Conservation (phyloP, 1,140 invertebrate species). For the Adoxophyes honmai region DNA sequence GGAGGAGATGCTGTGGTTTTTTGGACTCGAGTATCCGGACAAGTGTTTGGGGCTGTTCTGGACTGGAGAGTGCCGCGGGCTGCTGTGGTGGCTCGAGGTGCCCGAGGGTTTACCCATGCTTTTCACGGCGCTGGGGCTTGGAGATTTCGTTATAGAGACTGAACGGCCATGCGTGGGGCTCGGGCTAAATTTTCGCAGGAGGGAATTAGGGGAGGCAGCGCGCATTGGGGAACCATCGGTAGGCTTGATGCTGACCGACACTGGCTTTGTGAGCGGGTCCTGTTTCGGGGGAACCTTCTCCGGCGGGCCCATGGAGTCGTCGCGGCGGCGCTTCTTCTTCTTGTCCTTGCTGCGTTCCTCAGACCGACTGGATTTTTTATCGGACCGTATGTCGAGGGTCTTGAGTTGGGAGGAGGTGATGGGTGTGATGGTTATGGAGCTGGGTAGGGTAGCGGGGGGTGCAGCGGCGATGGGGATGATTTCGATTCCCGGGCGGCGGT, state of each 20-base stretch:
- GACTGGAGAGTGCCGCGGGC: slow-evolving; percentile 86
- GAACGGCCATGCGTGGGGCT: slow-evolving; percentile 82
- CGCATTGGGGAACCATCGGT: slow-evolving; percentile 81
- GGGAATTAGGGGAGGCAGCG: slow-evolving; percentile 80
- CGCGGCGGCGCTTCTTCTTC: slow-evolving; percentile 86
- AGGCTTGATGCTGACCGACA: slow-evolving; percentile 85
- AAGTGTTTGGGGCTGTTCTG: slow-evolving; percentile 86
- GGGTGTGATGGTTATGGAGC: slow-evolving; percentile 91
- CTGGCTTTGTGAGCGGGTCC: slow-evolving; percentile 85
- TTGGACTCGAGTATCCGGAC: slow-evolving; percentile 82
- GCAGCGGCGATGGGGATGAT: slow-evolving; percentile 86
- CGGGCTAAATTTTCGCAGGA: slow-evolving; percentile 82
- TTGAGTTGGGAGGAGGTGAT: slow-evolving; percentile 80
- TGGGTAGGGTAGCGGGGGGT: slow-evolving; percentile 81
- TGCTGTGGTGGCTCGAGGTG: slow-evolving; percentile 80
- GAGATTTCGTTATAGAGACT: slow-evolving; percentile 75
- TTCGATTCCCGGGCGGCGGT: slow-evolving; percentile 86
- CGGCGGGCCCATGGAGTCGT: slow-evolving; percentile 90
- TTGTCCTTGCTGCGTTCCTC: slow-evolving; percentile 85
- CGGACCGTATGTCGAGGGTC: slow-evolving; percentile 75
- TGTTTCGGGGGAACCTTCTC: slow-evolving; percentile 86
- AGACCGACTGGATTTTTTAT: slow-evolving; percentile 81
- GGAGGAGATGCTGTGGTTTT: slow-evolving; percentile 82
- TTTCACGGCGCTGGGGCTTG: slow-evolving; percentile 78
- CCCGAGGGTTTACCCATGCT: slow-evolving; percentile 75